A percentile compares a stretch with the other conserved stretches of the same genome.
Evolutionary conservation across 2,113 vertebrate species (phyloP).

Genomic region (Pholis gunnellus): DNA sequence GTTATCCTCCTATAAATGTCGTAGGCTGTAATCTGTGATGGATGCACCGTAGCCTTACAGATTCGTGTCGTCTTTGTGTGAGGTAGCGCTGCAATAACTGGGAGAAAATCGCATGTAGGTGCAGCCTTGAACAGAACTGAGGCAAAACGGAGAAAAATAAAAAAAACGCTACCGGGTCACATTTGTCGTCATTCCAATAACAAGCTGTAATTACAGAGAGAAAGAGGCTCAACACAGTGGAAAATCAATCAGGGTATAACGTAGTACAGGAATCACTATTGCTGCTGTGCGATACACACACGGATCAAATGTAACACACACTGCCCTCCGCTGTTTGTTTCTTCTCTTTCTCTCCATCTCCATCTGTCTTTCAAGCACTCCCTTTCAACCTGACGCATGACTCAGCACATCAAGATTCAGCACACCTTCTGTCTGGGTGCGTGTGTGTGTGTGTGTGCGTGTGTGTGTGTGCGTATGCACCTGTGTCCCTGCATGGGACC

Average conservation of each 20-base stretch:
- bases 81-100: background rate
- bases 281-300: slow-evolving; percentile 12
- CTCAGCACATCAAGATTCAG: slow-evolving; percentile 61
- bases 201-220: slow-evolving; percentile 55
- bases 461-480: slow-evolving; percentile 35
- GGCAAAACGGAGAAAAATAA: slow-evolving; percentile 12
- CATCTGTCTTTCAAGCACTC: slow-evolving; percentile 29
- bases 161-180: background rate
- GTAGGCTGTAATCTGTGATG: slow-evolving; percentile 40
- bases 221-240: slow-evolving; percentile 23
- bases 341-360: background rate
- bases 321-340: slow-evolving; percentile 20
- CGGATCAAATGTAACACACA: slow-evolving; percentile 9
- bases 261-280: slow-evolving; percentile 22
- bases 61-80: slow-evolving; percentile 3
- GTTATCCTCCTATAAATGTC: slow-evolving; percentile 56
- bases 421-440: slow-evolving; percentile 36
- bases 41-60: slow-evolving; percentile 46
- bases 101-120: slow-evolving; percentile 8
- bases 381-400: slow-evolving; percentile 51
- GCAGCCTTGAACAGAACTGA: slow-evolving; percentile 1
- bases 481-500: slow-evolving; percentile 55
- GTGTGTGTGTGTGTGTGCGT: slow-evolving; percentile 41
- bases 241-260: slow-evolving; percentile 48
- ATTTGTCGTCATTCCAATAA: slow-evolving; percentile 47